Evolutionary conservation across 2,113 vertebrate genomes (phyloP), one percentile per base, ranked within the genome.

Genomic region (Morone chrysops): DNA sequence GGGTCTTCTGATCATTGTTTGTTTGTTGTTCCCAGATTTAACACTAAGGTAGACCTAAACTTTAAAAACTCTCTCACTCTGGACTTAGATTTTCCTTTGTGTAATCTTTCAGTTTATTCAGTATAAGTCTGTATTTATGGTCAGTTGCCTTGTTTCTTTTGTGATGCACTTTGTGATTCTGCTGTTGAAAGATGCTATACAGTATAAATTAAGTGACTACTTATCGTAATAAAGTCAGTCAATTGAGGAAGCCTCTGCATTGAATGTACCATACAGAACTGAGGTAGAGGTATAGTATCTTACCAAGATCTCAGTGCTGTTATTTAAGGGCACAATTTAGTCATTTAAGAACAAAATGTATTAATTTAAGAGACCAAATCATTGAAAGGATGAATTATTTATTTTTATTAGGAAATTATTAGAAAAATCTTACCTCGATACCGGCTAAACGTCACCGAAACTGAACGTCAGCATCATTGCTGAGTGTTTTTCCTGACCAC

Each of bases 381-480:
- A 50, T 41, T 53, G 4, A 0, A 4, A 1, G 12, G 18, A 22
- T 51, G 2, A 51, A 51, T 38, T 8, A 12, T 31, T 38, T 6
- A 2, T 6, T 54, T 47, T 18, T 22, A 18, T 48, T 0, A 0
- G 11, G 0, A 38, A 25, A 40, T 16, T 8, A 25, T 18, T 11
- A 25, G 31, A 43, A 51, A 14, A 41, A 20, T 51, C 20, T 43
- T 75, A n/a, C 16, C 6, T 59, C 8, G 4, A 62, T 18, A 16
- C 7, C 11, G 3, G 5, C 17, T 61, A 14, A 2, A 4, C 12
- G 16, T 25, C 2, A 51, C 56, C 10, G 0, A 51, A 81, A 41
- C 61, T 36, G 6, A 76, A 50, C n/a, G 16, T 81, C 75, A 79
- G 45, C 77, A 78, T 48, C 76, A 43, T 53, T 72, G 65, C 51